phyloP scores from a whole-genome alignment of 1,140 invertebrate species.

The Agrilus planipennis region DNA sequence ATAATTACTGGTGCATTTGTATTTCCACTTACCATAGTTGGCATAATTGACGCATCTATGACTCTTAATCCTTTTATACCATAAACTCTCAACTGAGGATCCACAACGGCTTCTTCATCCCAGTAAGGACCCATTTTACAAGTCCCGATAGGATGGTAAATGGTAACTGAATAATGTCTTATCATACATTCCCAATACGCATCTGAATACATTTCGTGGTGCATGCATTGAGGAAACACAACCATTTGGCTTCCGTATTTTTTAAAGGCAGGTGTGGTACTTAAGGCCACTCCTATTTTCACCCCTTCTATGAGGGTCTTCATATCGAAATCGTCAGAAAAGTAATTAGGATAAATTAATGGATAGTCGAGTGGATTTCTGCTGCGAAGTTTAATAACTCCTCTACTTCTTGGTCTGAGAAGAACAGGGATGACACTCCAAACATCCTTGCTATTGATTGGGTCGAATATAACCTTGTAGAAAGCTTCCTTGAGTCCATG shows the following conservation, averaged over 20 bases:
- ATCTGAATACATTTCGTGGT: conserved; percentile 54
- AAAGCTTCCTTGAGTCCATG: conserved; percentile 64
- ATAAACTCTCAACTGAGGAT: conserved; percentile 68
- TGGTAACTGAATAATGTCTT: conserved; percentile 62
- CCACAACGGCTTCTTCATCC: conserved; percentile 77
- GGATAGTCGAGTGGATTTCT: conserved; percentile 84
- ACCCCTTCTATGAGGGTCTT: conserved; percentile 72
- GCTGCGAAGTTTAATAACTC: conserved; percentile 64
- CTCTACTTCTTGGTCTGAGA: conserved; percentile 66
- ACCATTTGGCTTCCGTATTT: conserved; percentile 57
- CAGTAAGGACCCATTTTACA: conserved; percentile 85
- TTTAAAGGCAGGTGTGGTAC: conserved; percentile 57
- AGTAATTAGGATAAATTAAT: conserved; percentile 85
- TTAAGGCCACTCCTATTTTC: conserved; percentile 63
- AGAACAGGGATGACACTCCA: conserved; percentile 81
- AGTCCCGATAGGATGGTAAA: conserved; percentile 81
- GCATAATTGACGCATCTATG: conserved; percentile 80
- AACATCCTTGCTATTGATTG: conserved; percentile 63
- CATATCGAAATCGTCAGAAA: conserved; percentile 67
- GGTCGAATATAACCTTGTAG: conserved; percentile 58
- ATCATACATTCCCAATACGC: conserved; percentile 77
- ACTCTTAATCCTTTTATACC: conserved; percentile 67
- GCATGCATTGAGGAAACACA: conserved; percentile 58
- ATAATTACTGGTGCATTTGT: conserved; percentile 76
- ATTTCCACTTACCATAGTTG: conserved; percentile 68